Conservation (phyloP, 2,797 vertebrate species). For the Carduelis carduelis region DNA sequence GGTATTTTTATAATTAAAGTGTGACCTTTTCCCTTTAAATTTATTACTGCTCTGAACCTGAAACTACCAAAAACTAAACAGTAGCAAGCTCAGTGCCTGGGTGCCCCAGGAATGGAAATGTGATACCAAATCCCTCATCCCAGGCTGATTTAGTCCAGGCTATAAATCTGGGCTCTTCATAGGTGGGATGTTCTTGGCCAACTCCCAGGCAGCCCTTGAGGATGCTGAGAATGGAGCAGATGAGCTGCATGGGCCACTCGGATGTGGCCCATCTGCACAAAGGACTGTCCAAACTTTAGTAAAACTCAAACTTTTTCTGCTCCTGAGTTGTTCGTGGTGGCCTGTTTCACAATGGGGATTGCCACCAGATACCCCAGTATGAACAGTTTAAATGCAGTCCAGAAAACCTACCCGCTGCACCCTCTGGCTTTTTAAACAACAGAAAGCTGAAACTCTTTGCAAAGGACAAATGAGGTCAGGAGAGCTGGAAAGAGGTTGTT, state of each 20-base stretch:
- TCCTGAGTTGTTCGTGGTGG: neutral
- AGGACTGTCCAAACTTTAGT: neutral
- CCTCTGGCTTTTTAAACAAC: neutral
- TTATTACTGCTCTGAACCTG: neutral
- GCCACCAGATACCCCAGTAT: neutral
- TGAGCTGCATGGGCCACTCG: rapidly evolving
- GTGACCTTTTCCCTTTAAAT: neutral
- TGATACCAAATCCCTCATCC: neutral
- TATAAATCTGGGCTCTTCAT: neutral
- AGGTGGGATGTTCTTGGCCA: neutral
- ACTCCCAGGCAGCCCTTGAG: neutral
- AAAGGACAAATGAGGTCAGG: neutral
- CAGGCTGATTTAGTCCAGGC: neutral
- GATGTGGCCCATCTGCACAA: neutral
- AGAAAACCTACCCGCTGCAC: neutral
- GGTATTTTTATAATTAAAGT: neutral
- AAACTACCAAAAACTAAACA: neutral
- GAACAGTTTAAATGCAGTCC: neutral
- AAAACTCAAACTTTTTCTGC: neutral
- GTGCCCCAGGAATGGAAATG: neutral
- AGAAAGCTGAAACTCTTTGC: neutral
- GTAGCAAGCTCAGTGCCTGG: neutral
- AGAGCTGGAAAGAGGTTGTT: neutral
- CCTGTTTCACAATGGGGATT: neutral
- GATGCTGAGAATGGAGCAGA: neutral